A percentile compares a stretch with the other conserved stretches of the same genome.
phyloP scores from a whole-genome alignment of 2,113 vertebrate genomes.

The Percina caprodes region DNA sequence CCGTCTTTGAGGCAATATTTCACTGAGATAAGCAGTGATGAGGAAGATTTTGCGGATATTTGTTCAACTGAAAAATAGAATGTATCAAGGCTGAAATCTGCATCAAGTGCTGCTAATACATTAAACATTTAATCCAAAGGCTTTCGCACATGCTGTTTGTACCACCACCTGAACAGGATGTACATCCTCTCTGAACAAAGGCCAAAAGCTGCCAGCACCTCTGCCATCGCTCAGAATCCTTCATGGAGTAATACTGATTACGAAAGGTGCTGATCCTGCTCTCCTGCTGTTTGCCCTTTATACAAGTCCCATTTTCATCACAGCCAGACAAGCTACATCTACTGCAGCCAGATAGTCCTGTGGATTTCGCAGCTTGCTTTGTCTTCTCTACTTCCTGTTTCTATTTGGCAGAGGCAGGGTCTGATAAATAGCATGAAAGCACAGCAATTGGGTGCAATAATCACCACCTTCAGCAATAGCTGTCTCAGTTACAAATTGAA shows the following conservation, averaged over 20 bases:
- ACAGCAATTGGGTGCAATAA: conserved; percentile 57
- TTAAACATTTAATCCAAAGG: conserved; percentile 22
- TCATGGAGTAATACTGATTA: conserved; percentile 55
- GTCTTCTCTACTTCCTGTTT: conserved; percentile 71
- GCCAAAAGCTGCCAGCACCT: conserved; percentile 39
- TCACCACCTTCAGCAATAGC: conserved; percentile 50
- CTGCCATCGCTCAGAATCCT: conserved; percentile 47
- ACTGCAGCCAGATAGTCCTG: conserved; percentile 64
- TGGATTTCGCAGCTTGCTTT: conserved; percentile 72
- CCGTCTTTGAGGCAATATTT: background rate
- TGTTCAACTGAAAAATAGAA: conserved; percentile 8
- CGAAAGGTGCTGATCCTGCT: conserved; percentile 60
- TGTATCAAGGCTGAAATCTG: background rate
- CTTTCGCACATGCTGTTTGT: conserved; percentile 16
- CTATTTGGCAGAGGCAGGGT: conserved; percentile 44
- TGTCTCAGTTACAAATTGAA: conserved; percentile 39
- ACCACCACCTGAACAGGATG: conserved; percentile 45
- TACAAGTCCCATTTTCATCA: conserved; percentile 76
- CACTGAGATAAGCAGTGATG: background rate
- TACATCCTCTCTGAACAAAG: conserved; percentile 38
- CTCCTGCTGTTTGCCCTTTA: conserved; percentile 74
- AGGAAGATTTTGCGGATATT: background rate
- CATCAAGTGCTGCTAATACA: conserved; percentile 20
- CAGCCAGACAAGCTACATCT: conserved; percentile 76
- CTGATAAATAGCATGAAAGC: conserved; percentile 63